These are phyloP conservation scores for Gasterosteus aculeatus DNA, from an alignment of 2,113 vertebrate species.

Conservation along the genomic window DNA sequence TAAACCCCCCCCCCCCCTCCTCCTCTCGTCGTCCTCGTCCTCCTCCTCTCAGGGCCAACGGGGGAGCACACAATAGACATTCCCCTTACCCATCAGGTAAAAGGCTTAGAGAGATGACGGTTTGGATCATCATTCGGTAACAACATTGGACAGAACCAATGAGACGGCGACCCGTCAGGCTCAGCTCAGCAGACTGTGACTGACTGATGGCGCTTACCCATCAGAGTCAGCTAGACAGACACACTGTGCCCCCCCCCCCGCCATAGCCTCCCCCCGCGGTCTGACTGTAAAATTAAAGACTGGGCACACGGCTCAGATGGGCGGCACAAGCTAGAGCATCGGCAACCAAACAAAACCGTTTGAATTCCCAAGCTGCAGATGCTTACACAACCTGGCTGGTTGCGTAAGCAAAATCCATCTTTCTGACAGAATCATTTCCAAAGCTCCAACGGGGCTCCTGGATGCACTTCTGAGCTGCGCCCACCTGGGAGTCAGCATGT, in stretches of 20 bases:
- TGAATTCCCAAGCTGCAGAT: conserved; percentile 29
- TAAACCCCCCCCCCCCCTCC: too few relatives aligned
- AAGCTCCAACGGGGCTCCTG: conserved; percentile 50
- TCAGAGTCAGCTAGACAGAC: neutral
- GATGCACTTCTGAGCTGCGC: conserved; percentile 48
- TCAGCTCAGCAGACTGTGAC: conserved; percentile 14
- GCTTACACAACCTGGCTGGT: conserved; percentile 39
- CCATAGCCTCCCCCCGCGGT: neutral
- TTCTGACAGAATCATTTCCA: conserved; percentile 68
- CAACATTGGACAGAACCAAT: neutral
- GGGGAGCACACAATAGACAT: neutral
- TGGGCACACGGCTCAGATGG: conserved; percentile 10
- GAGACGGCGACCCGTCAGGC: conserved; percentile 9
- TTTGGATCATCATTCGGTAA: too few relatives aligned
- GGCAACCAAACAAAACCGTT: conserved; percentile 35
- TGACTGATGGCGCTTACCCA: conserved; percentile 31
- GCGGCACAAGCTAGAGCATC: conserved; percentile 11
- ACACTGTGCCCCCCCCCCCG: neutral
- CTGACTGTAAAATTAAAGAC: conserved; percentile 17
- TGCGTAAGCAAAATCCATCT: conserved; percentile 53
- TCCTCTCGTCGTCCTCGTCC: too few relatives aligned
- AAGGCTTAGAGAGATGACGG: neutral
- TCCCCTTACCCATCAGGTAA: neutral
- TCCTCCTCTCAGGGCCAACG: too few relatives aligned
- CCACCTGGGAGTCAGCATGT: conserved; percentile 12